These are phyloP conservation scores for Xiphorhynchus elegans DNA, from an alignment of 2,113 vertebrate genomes.

Conservation along the genomic window DNA sequence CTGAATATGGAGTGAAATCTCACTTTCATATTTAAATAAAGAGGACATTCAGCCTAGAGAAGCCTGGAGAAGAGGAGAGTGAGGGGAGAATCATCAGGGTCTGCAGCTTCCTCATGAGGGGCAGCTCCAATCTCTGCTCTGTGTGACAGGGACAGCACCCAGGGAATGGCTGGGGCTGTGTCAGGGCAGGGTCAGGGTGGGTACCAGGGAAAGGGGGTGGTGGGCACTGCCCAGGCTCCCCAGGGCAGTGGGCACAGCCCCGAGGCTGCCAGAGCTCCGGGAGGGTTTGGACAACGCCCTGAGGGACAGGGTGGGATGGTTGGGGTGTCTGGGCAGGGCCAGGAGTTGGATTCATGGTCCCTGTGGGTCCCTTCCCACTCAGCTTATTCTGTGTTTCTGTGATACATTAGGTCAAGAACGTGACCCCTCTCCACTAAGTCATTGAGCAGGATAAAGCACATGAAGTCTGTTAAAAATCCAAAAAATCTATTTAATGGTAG, in stretches of 20 bases:
- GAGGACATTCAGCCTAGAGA: neutral
- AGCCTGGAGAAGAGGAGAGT: neutral
- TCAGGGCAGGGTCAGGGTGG: fast-evolving
- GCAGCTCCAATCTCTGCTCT: neutral
- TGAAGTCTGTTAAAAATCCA: neutral
- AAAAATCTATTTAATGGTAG: neutral
- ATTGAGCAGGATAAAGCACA: fast-evolving
- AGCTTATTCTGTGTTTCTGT: neutral
- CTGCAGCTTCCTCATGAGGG: neutral
- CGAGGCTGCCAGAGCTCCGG: neutral
- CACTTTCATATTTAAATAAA: neutral
- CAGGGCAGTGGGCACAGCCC: neutral
- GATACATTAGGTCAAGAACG: neutral
- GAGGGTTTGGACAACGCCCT: fast-evolving
- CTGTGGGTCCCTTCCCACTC: neutral
- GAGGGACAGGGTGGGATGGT: neutral
- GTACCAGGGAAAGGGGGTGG: fast-evolving
- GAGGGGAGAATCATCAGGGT: neutral
- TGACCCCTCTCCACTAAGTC: neutral
- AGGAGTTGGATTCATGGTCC: fast-evolving
- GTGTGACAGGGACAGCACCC: neutral
- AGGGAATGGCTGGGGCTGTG: fast-evolving
- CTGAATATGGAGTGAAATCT: neutral
- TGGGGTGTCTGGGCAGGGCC: neutral
- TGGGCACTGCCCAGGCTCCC: neutral